These are phyloP conservation scores for Ptychodera flava DNA, from an alignment of 35 echinoderm and acorn worm genomes.

Conservation along the genomic window DNA sequence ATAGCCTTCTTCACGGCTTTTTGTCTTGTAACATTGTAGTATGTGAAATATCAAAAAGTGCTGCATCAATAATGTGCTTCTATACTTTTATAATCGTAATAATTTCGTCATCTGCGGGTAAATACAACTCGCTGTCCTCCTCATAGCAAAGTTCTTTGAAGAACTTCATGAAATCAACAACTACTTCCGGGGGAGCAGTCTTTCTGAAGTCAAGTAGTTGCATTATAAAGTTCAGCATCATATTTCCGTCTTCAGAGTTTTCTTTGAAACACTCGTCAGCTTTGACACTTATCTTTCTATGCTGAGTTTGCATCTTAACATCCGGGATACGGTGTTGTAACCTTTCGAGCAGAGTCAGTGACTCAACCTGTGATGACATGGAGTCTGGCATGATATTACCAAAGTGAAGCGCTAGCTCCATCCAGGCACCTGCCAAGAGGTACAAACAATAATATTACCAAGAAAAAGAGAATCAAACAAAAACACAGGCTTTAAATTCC, in stretches of 20 bases:
- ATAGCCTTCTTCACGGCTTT: too few relatives aligned
- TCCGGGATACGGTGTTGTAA: neutral
- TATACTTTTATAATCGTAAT: neutral
- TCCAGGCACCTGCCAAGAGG: neutral
- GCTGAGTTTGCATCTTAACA: neutral
- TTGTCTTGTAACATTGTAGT: too few relatives aligned
- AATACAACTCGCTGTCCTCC: neutral
- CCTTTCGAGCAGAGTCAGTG: neutral
- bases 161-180: neutral
- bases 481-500: too few relatives aligned
- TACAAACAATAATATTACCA: neutral
- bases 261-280: neutral
- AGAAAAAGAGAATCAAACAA: neutral
- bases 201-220: neutral
- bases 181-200: neutral
- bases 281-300: neutral
- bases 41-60: too few relatives aligned
- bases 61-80: too few relatives aligned
- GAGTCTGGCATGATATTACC: neutral
- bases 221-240: neutral
- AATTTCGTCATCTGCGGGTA: neutral
- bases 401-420: neutral
- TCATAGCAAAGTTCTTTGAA: neutral
- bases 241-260: neutral
- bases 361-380: neutral